Conservation (phyloP, 2,113 vertebrate genomes). For the Takifugu bimaculatus region DNA sequence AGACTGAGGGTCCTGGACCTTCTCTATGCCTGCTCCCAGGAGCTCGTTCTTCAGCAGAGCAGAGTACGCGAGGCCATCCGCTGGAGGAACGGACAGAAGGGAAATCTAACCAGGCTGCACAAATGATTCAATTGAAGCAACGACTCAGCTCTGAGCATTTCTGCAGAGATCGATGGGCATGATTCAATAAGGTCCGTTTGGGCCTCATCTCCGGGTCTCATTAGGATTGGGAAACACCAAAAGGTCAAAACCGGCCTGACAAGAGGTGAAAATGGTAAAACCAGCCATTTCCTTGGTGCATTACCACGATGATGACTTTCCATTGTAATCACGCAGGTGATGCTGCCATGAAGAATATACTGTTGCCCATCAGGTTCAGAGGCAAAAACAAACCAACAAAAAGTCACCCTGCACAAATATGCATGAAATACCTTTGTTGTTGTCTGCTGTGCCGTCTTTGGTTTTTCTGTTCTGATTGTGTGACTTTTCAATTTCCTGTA, state of each 20-base stretch:
- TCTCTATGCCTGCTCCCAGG: slow-evolving; percentile 93
- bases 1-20: slow-evolving; percentile 95
- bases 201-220: no score
- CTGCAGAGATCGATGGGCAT: slow-evolving; percentile 19
- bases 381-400: not conserved
- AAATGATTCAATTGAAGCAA: slow-evolving; percentile 34
- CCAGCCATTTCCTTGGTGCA: no score
- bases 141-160: slow-evolving; percentile 13
- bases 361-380: no score
- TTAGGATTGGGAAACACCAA: no score
- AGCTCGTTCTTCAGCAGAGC: slow-evolving; percentile 97
- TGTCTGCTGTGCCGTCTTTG: slow-evolving; percentile 94
- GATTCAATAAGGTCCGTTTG: not conserved
- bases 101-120: slow-evolving; percentile 25
- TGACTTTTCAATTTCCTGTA: slow-evolving; percentile 96
- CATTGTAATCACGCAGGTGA: no score
- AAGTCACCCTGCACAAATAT: not conserved
- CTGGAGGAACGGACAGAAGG: slow-evolving; percentile 25
- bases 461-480: slow-evolving; percentile 98
- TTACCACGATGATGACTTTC: no score
- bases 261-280: no score
- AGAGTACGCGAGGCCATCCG: slow-evolving; percentile 93
- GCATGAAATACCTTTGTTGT: slow-evolving; percentile 84
- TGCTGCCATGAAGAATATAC: no score
- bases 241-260: no score